A percentile compares a stretch with the other conserved stretches of the same genome.
These are phyloP conservation scores for Pogonus chalceus DNA, from an alignment of 1,140 invertebrate genomes.

Conservation along the genomic window DNA sequence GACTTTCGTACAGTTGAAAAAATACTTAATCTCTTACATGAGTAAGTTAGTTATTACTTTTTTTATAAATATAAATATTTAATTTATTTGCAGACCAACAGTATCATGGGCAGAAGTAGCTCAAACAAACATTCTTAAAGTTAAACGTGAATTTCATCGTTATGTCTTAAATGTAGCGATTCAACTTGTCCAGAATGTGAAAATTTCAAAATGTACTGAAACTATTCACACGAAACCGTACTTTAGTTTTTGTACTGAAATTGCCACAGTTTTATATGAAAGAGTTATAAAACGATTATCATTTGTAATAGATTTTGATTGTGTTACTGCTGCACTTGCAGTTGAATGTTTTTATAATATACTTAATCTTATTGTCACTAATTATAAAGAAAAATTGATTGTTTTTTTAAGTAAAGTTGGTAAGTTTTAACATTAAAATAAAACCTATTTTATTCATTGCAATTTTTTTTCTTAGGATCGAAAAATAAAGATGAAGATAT, in stretches of 20 bases:
- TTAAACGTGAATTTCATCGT: conserved; percentile 36
- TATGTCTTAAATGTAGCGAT: conserved; percentile 35
- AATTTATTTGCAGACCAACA: conserved; percentile 29
- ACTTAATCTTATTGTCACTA: conserved; percentile 36
- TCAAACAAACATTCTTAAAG: conserved; percentile 32
- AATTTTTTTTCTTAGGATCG: conserved; percentile 13
- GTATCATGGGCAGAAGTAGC: conserved; percentile 34
- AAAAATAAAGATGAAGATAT: conserved; percentile 16
- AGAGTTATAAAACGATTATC: conserved; percentile 35
- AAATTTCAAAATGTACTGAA: conserved; percentile 29
- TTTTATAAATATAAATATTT: neutral
- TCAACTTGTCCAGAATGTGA: conserved; percentile 32
- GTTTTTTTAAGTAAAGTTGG: conserved; percentile 39
- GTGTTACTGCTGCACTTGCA: conserved; percentile 33
- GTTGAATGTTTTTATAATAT: conserved; percentile 47
- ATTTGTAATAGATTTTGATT: conserved; percentile 36
- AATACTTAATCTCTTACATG: conserved; percentile 36
- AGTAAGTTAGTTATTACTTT: conserved; percentile 35
- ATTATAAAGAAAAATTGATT: conserved; percentile 34
- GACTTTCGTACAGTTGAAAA: conserved; percentile 35
- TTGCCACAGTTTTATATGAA: conserved; percentile 34
- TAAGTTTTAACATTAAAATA: conserved; percentile 25
- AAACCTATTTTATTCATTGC: neutral
- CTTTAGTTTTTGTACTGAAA: conserved; percentile 27
- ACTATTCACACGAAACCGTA: conserved; percentile 27